Percentiles rank a stretch among this genome's conserved stretches.
Evolutionary conservation across 2,888 invertebrate genomes (phyloP).

Genomic region (Clivina fossor): DNA sequence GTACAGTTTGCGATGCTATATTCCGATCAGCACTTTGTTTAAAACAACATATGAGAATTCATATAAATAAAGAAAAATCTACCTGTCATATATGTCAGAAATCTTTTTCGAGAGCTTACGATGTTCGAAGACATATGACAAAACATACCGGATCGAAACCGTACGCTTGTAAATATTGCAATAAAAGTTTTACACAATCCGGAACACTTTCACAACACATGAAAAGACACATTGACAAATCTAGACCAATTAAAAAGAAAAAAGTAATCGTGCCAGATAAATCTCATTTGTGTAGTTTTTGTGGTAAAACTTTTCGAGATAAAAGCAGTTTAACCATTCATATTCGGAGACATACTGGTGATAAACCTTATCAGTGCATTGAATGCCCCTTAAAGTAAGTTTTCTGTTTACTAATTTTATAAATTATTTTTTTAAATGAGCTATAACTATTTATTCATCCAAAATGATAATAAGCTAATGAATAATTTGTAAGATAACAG

Average conservation of each 20-base stretch:
- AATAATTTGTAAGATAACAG: too few relatives aligned
- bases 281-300: slow-evolving; percentile 45
- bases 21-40: slow-evolving; percentile 8
- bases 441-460: too few relatives aligned
- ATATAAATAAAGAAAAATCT: slow-evolving; percentile 13
- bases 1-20: slow-evolving; percentile 29
- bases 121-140: slow-evolving; percentile 47
- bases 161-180: slow-evolving; percentile 41
- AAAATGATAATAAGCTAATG: too few relatives aligned
- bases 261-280: slow-evolving; percentile 35
- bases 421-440: too few relatives aligned
- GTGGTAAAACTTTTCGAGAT: slow-evolving; percentile 46
- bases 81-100: slow-evolving; percentile 16
- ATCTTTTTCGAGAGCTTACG: slow-evolving; percentile 40
- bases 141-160: slow-evolving; percentile 44
- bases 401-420: background rate
- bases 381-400: slow-evolving; percentile 44
- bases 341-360: slow-evolving; percentile 44
- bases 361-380: slow-evolving; percentile 45
- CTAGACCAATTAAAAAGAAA: slow-evolving; percentile 23
- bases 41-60: slow-evolving; percentile 15
- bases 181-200: slow-evolving; percentile 43
- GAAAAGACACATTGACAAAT: slow-evolving; percentile 39
- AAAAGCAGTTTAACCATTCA: slow-evolving; percentile 46
- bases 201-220: slow-evolving; percentile 43